These are phyloP conservation scores for Sinocyclocheilus rhinocerous DNA, from an alignment of 2,113 vertebrate species.

Conservation along the genomic window DNA sequence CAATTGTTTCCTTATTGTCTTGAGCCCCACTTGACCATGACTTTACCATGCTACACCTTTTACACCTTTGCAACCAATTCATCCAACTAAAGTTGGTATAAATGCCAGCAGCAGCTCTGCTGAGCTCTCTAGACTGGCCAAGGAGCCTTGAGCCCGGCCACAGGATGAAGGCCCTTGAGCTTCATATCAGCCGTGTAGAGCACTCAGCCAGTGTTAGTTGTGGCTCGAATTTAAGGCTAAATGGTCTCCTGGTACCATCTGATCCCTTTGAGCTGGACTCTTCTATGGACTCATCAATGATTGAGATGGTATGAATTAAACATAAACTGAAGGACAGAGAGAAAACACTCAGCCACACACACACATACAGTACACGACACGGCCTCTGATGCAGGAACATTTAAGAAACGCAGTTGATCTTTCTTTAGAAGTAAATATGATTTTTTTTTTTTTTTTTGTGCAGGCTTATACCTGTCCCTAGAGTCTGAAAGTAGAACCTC, in stretches of 20 bases:
- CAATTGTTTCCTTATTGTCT: constrained; percentile 23
- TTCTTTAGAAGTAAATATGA: background rate
- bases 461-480: background rate
- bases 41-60: background rate
- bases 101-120: background rate
- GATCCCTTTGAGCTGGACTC: constrained; percentile 55
- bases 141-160: background rate
- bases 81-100: background rate
- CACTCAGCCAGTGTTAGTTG: background rate
- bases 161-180: background rate
- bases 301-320: constrained; percentile 72
- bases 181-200: background rate
- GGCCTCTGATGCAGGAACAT: background rate
- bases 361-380: background rate
- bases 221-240: constrained; percentile 49
- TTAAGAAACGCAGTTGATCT: background rate
- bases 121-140: background rate
- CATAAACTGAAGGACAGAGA: constrained; percentile 64
- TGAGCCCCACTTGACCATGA: constrained; percentile 10
- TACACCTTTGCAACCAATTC: background rate
- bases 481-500: background rate
- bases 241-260: constrained; percentile 51
- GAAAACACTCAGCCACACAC: constrained; percentile 56
- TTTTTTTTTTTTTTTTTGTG: too few species aligned
- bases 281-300: constrained; percentile 68